Evolutionary conservation across 1,140 invertebrate species (phyloP).

Genomic region (Propsilocerus akamusi): DNA sequence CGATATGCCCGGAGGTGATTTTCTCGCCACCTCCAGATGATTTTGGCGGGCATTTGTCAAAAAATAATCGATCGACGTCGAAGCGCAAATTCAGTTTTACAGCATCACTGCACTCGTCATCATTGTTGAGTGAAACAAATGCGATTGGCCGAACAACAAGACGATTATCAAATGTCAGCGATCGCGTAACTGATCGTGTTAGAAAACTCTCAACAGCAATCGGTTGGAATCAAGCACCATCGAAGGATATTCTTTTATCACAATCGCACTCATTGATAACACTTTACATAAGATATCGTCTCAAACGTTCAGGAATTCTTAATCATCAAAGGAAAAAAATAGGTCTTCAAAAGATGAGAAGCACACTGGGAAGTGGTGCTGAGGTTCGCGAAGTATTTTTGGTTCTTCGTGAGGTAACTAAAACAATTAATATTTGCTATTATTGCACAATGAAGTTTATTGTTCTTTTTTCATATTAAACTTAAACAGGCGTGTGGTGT

Average conservation of each 20-base stretch:
- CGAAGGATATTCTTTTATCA: constrained; percentile 31
- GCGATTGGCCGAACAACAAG: constrained; percentile 23
- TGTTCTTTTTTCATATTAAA: not conserved
- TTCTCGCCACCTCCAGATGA: too few species aligned
- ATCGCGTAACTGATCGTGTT: constrained; percentile 30
- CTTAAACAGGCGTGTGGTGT: constrained; percentile 34
- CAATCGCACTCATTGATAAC: constrained; percentile 41
- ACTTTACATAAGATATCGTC: constrained; percentile 41
- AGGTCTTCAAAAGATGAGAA: constrained; percentile 43
- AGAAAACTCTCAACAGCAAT: constrained; percentile 50
- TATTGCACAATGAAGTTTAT: constrained; percentile 2
- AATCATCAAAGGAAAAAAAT: constrained; percentile 33
- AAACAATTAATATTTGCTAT: not conserved
- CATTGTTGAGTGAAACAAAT: constrained; percentile 14
- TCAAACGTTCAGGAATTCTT: constrained; percentile 42
- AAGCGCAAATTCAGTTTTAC: constrained; percentile 34
- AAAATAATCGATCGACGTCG: too few species aligned
- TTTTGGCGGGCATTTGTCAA: too few species aligned
- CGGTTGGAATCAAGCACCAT: constrained; percentile 37
- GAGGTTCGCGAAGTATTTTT: constrained; percentile 38
- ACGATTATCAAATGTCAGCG: constrained; percentile 45
- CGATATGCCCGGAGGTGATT: not conserved
- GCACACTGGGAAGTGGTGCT: constrained; percentile 28
- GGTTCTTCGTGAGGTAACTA: constrained; percentile 7
- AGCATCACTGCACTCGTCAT: constrained; percentile 24